phyloP scores from a whole-genome alignment of 1,140 invertebrate genomes.

The Euura lappo region DNA sequence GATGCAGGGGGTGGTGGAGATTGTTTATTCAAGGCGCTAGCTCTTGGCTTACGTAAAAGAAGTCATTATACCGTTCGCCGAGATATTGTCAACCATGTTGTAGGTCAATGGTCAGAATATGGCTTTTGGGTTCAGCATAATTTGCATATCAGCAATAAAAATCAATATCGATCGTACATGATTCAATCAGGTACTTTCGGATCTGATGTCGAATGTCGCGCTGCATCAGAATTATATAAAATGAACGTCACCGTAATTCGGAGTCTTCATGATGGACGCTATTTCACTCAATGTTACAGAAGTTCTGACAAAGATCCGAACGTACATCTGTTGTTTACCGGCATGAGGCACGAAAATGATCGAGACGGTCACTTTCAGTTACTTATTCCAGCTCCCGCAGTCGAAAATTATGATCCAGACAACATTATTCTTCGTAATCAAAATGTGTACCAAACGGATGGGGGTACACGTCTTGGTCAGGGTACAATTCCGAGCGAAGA shows the following conservation, averaged over 20 bases:
- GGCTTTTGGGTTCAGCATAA: background rate
- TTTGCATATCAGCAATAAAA: background rate
- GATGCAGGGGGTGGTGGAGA: background rate
- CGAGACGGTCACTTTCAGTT: background rate
- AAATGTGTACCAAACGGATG: slow-evolving; percentile 5
- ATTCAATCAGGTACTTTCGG: background rate
- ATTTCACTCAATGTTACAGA: background rate
- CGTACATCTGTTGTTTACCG: background rate
- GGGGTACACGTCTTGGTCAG: background rate
- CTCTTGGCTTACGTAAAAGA: background rate
- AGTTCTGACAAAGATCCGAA: background rate
- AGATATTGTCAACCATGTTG: background rate
- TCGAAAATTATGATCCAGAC: background rate
- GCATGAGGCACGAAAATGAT: background rate
- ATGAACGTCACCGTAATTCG: background rate
- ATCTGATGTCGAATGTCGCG: background rate
- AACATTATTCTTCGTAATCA: background rate
- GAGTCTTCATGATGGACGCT: background rate
- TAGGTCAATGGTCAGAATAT: background rate
- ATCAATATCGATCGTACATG: background rate
- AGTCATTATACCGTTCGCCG: background rate
- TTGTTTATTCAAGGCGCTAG: background rate
- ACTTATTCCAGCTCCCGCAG: background rate
- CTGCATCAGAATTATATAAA: background rate
- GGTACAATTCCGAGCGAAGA: background rate